Base-by-base conservation (phyloP, 2,797 vertebrate species). In the Eulemur coronatus region DNA sequence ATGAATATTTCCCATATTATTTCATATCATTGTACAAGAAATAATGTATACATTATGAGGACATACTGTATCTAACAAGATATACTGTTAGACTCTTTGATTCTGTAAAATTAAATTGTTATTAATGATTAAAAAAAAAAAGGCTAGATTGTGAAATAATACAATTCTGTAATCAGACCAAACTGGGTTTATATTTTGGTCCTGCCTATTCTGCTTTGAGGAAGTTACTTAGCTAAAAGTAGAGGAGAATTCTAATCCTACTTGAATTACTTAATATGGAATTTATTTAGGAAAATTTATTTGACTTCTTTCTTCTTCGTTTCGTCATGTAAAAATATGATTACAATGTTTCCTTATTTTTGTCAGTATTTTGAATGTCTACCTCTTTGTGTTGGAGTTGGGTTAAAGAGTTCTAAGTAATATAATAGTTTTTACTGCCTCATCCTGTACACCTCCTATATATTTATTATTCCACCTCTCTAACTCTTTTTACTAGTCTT, bases 401-500 rank as follows among this genome's bases (percentile, higher is more conserved):
- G 7, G 4, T 48, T 52, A 46, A 70, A 33, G 10, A 63, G 4
- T 52, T 73, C 28, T 93, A 5, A 46, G 12, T 24, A 63, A 85
- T 26, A 50, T 5, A 52, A 8, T 11, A 50, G 9, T 18, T 50
- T 69, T 1, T 59, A 35, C 0, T 17, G 2, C 3, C 5, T 57
- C 1, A 0, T 78, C 3, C 4, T 84, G 14, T 2, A 15, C 1
- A 7, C 5, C 61, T 43, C 1, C 4, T 81, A 1, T 6, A 14
- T 52, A 28, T 70, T 28, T 46, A 14, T 67, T 63, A 70, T 35
- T 81, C 3, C 1, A 59, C 8, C 5, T 78, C 8, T 35, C 1
- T 73, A 41, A n/a, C 0, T 3, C 26, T 55, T 57, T 85, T 52
- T 33, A 14, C 1, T 79, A 0, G 6, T 0, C 11, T 79, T 69